Evolutionary conservation across 2,113 vertebrate species (phyloP), one percentile per base, ranked within the genome.

Genomic region (Maccullochella peelii): DNA sequence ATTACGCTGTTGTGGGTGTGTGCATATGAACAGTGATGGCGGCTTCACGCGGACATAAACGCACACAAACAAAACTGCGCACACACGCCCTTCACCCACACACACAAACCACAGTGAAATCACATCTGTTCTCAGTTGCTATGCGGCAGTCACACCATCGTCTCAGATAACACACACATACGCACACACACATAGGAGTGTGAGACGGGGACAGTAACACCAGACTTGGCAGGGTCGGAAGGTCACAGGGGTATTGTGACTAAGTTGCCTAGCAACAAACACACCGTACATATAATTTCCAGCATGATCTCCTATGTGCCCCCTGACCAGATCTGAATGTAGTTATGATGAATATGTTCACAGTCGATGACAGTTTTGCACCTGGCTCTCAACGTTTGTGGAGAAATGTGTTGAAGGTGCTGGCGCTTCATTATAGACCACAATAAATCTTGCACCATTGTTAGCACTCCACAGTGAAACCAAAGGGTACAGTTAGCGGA

Each of bases 71-170:
- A 81, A 49, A 69, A 67, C 72, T 25, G 30, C 25, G 27, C 62
- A 55, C 36, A 50, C 54, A 47, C 14, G 25, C 25, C 44, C 76
- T n/a, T n/a, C 42, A 70, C 49, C 20, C 25, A 23, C 54, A 47
- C 69, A 49, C 57, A 49, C 72, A 21, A 77, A 81, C 73, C 71
- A 59, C 80, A 40, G 72, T 30, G 79, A 93, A 93, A 93, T 92
- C 91, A 86, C 93, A 93, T 92, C 91, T 94, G 93, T 86, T 91
- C 88, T 82, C 77, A 67, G 89, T 91, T 93, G 92, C 92, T 86
- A 89, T 88, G 91, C 84, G 82, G 85, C 92, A 86, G 88, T 82
- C 82, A 68, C 89, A 79, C 87, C 85, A 67, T 88, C 83, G 25
- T 89, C 89, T 93, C 90, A 70, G 89, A 89, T 94, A 90, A 85